Evolutionary conservation across 2,113 vertebrate genomes (phyloP).

Genomic region (Lophius piscatorius): DNA sequence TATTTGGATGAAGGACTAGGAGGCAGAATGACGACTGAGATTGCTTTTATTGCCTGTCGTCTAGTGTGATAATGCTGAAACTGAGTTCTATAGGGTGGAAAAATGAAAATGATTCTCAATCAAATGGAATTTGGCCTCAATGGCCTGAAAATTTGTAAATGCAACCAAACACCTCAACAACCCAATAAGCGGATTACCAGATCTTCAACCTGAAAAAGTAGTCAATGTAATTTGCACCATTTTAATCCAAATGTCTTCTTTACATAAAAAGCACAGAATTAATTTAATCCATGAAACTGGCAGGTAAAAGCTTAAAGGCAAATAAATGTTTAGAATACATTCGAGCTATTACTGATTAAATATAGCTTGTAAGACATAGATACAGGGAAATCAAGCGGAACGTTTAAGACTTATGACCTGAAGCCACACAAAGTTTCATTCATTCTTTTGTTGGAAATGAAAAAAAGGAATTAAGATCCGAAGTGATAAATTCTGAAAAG

Average conservation of each 20-base stretch:
- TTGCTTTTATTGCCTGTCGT: not conserved
- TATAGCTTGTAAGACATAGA: constrained; percentile 2
- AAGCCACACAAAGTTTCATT: constrained; percentile 12
- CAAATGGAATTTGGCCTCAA: constrained; percentile 4
- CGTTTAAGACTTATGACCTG: constrained; percentile 10
- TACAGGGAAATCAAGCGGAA: constrained; percentile 8
- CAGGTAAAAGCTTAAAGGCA: constrained; percentile 15
- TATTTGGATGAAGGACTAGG: not conserved
- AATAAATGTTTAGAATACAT: constrained; percentile 20
- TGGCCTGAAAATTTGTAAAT: constrained; percentile 4
- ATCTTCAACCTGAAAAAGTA: constrained; percentile 19
- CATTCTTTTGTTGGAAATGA: not conserved
- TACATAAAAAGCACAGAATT: constrained; percentile 3
- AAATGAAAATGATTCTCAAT: constrained; percentile 1
- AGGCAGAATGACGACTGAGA: constrained; percentile 2
- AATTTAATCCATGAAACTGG: constrained; percentile 24
- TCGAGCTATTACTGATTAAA: constrained; percentile 21
- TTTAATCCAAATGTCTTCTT: too few relatives aligned
- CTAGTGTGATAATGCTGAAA: not conserved
- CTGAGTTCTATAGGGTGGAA: not conserved
- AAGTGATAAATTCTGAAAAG: not conserved
- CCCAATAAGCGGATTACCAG: constrained; percentile 25
- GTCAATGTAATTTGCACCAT: constrained; percentile 11
- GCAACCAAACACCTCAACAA: constrained; percentile 8
- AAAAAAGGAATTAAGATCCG: constrained; percentile 4